Evolutionary conservation across 2,888 invertebrate species (phyloP), one percentile per base, ranked within the genome.

Genomic region (Oscheius sp.): DNA sequence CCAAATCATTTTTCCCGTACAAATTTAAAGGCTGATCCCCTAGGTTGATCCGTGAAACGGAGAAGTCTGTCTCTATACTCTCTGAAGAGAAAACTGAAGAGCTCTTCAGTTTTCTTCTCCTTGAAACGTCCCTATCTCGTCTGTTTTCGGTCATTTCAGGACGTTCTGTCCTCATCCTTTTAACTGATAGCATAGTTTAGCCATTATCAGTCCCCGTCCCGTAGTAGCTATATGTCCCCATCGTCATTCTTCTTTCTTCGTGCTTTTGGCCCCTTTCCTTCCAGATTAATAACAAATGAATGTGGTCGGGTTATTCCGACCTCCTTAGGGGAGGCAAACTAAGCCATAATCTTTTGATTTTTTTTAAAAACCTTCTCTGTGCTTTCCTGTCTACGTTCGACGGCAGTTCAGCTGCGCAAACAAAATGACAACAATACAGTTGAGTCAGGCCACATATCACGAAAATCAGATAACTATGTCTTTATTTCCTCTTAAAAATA

Each of bases 111-210:
- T 17, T 6, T 6, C 6, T 17, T 17, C 45, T 12, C 45, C 17
- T 6, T 17, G 17, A 20, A 20, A 2, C 24, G 6, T 49, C 20
- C 49, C 9, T 17, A 24, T 17, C 49, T 17, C 6, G 24, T 4
- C 38, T 41, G 41, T 41, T 41, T 41, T 41, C 41, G n/a, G n/a
- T 41, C 36, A 12, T 32, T 41, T 17, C 33, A 47, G 62, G n/a
- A 47, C 62, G 62, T 62, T 49, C 62, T 45, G 62, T 47, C 33
- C 62, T 38, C 22, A 6, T 33, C 32, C 14, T 20, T 9, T 26
- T 33, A 5, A 22, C 47, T 62, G 62, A 62, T 62, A 62, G 62
- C 62, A 62, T 62, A 62, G 62, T 62, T 62, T 62, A 62, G 62
- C 26, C 24, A 28, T 54, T 54, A 54, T 54, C 54, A 44, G 44